Base-by-base conservation (phyloP, 1,140 invertebrate genomes). In the Magallana angulata region DNA sequence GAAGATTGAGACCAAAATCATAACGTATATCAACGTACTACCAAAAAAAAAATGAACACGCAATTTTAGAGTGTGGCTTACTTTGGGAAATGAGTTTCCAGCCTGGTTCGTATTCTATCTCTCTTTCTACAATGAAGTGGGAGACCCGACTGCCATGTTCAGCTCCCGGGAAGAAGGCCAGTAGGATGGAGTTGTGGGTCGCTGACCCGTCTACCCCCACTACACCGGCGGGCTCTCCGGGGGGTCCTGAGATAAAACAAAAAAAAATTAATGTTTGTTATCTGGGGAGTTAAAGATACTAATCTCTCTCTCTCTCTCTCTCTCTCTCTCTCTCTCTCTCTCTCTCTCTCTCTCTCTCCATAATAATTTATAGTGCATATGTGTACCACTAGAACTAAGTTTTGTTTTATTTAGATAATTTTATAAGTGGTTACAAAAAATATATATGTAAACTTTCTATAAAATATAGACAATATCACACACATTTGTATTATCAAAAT, bases 41-140 rank as follows among this genome's bases (percentile, higher is more conserved):
- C 36, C 2, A 48, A 48, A 48, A 48, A 48, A 48, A 48, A 48
- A 48, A 48, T 48, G 36, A 48, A 48, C 2, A 48, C 36, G 36
- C 36, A 48, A 6, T 57, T n/a, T 7, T 7, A n/a, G 9, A 12
- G 60, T 11, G 24, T 36, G 18, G 87, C 88, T 76, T 87, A 91
- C 91, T 82, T 48, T 58, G 7, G 4, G 59, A 96, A 0, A 98
- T 95, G 89, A 96, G 96, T 59, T 96, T 95, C 98, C 98, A 99
- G 0, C 97, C 97, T 12, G 96, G 95, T 93, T 98, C 98, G 96
- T 97, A 98, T 90, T 97, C 97, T 12, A 98, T 98, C 86, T 97
- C 96, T 3, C 97, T 97, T 91, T 97, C 96, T 48, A 99, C 96
- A 0, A 96, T 96, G 92, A 98, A 99, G 71, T 87, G 87, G 24